Evolutionary conservation across 1,140 invertebrate species (phyloP).

Genomic region (Trypoxylus dichotomus): DNA sequence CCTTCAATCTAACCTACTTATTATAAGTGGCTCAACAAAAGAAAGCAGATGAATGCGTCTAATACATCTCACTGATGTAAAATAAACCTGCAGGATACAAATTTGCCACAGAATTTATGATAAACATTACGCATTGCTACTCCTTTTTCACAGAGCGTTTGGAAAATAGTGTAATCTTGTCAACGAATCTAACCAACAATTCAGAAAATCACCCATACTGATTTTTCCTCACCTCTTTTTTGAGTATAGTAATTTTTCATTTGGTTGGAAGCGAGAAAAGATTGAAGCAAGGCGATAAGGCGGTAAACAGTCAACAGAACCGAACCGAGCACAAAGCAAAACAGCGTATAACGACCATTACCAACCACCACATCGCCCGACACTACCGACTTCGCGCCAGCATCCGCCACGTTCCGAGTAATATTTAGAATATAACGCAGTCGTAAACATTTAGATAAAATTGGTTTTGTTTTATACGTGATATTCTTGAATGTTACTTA

Average conservation of each 20-base stretch:
- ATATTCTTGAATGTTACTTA: conserved; percentile 30
- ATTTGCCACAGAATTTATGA: too few species aligned
- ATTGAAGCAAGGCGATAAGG: background rate
- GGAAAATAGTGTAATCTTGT: too few species aligned
- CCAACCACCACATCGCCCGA: background rate
- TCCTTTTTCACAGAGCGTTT: too few species aligned
- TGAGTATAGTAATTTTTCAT: background rate
- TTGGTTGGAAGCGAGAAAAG: background rate
- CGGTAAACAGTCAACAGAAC: background rate
- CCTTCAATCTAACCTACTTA: too few species aligned
- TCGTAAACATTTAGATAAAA: conserved; percentile 28
- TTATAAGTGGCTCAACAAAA: too few species aligned
- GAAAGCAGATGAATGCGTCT: too few species aligned
- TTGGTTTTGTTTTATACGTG: conserved; percentile 30
- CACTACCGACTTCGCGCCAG: background rate
- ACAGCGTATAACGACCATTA: background rate
- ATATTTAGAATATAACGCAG: conserved; percentile 24
- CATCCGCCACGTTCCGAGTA: background rate
- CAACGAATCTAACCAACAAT: too few species aligned
- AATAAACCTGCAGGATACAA: too few species aligned
- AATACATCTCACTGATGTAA: too few species aligned
- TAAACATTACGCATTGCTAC: too few species aligned
- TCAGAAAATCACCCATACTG: too few species aligned
- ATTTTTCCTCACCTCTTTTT: too few species aligned
- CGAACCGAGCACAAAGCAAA: background rate